Base-by-base conservation (phyloP, 2,888 invertebrate species). In the Drosophila affinis region DNA sequence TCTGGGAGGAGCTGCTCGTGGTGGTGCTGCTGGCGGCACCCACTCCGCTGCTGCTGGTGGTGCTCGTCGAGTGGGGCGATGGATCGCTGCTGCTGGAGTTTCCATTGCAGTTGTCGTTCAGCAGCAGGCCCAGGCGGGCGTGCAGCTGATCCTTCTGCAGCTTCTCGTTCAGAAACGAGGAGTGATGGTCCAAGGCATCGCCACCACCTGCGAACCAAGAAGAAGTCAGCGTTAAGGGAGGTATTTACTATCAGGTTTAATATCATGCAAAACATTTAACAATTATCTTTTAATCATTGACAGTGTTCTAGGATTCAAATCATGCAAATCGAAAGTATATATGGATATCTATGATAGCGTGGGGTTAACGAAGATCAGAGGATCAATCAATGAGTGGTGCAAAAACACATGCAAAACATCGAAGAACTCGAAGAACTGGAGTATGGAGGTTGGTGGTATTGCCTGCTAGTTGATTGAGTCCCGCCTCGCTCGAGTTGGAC, bases 401-500 rank as follows among this genome's bases (percentile, higher is more conserved):
- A 76, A 62, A 45, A 69, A 57, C 45, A 52, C 70, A 70, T 68
- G 70, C 70, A 18, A 29, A 24, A n/a, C 34, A 34, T 34, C n/a
- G 21, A 21, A 21, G 21, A 21, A 21, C 21, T 21, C 17, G 10
- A 27, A 7, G 14, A 39, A 39, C 39, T 39, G 39, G 3, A 39
- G 14, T 39, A 14, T 6, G 5, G 14, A n/a, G 39, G 7, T 14
- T 39, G 39, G 14, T 7, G 14, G 39, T 39, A 39, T 93, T 95
- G 94, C 95, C 94, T 96, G 96, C 94, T 89, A 97, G 94, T 92
- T 96, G 96, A 93, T 97, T 97, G 89, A 97, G 94, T 88, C 97
- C 97, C 71, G 94, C 93, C 92, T 95, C 95, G 72, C 95, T 94
- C 77, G 95, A 95, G 75, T 95, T 95, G 58, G 95, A 94, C 9